These are phyloP conservation scores for Condylura cristata DNA, from an alignment of 2,113 vertebrate species.

Conservation along the genomic window DNA sequence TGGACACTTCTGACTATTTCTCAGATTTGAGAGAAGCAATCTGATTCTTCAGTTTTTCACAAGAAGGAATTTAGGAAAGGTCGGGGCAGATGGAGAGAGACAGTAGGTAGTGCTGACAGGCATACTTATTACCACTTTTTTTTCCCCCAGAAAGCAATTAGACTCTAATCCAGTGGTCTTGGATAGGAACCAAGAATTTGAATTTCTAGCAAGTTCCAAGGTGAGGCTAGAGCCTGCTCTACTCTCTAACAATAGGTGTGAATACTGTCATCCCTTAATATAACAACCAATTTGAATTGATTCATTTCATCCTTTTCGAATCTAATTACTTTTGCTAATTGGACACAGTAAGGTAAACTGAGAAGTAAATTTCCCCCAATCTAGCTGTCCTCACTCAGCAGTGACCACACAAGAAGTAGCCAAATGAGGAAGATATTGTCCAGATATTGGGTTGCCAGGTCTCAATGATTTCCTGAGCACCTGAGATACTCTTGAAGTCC, in stretches of 20 bases:
- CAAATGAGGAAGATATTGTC: background rate
- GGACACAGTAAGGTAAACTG: background rate
- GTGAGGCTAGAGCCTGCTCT: background rate
- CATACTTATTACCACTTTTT: background rate
- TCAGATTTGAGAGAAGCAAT: background rate
- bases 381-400: background rate
- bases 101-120: background rate
- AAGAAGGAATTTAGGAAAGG: background rate
- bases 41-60: constrained; percentile 7
- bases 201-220: constrained; percentile 26
- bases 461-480: background rate
- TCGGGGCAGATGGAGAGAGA: background rate
- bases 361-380: background rate
- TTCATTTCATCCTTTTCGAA: constrained; percentile 26
- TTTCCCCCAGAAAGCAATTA: constrained; percentile 1
- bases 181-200: background rate
- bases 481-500: background rate
- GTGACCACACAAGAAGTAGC: background rate
- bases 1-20: background rate
- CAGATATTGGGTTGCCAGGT: background rate
- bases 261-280: background rate
- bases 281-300: background rate
- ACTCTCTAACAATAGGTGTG: background rate
- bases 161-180: background rate
- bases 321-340: background rate